A percentile compares a stretch with the other conserved stretches of the same genome.
Conservation (phyloP, 2,888 invertebrate species). For the Eurytoma adleriae region DNA sequence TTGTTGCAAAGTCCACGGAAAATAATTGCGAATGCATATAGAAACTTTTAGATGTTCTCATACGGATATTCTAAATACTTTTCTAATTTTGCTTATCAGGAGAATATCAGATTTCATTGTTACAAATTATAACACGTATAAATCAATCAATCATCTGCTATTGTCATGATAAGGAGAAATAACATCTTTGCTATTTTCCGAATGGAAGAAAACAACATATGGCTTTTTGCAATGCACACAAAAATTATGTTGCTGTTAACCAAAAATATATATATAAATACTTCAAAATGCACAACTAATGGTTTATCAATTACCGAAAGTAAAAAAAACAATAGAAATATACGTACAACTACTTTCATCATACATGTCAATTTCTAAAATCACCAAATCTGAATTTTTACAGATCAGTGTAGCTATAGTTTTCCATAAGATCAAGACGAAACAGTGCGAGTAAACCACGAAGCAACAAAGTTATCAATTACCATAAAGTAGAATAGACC, state of each 20-base stretch:
- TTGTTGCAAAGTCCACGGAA: too few relatives aligned
- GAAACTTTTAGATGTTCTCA: too few relatives aligned
- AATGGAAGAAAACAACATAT: conserved; percentile 26
- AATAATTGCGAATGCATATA: too few relatives aligned
- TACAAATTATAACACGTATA: too few relatives aligned
- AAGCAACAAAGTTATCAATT: conserved; percentile 6
- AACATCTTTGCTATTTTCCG: conserved; percentile 12
- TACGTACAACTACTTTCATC: background rate
- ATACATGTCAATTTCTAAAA: background rate
- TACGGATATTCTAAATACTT: too few relatives aligned
- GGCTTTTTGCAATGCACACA: conserved; percentile 52
- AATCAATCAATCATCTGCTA: too few relatives aligned
- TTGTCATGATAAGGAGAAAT: conserved; percentile 12
- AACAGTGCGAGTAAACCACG: background rate
- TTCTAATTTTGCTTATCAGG: conserved; percentile 21
- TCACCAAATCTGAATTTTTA: background rate
- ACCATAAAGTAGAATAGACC: background rate
- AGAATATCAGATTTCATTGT: too few relatives aligned
- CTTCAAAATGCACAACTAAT: background rate
- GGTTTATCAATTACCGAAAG: background rate
- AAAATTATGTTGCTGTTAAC: conserved; percentile 35
- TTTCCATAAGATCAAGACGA: background rate
- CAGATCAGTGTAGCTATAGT: background rate
- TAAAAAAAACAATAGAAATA: conserved; percentile 26
- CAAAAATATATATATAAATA: conserved; percentile 7